Conservation (phyloP, 2,113 vertebrate genomes). For the Coptodon rendalli region DNA sequence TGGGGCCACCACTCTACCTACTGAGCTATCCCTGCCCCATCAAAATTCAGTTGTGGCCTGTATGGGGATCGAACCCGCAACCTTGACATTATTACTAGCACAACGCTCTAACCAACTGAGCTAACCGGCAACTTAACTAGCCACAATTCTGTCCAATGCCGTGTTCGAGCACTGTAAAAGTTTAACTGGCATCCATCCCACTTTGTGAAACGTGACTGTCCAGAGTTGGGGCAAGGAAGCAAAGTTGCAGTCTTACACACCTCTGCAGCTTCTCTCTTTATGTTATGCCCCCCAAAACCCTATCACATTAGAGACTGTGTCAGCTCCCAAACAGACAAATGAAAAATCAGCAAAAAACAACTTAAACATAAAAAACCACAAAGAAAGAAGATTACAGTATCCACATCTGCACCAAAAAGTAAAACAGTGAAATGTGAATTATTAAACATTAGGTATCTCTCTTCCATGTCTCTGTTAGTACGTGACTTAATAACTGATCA, state of each 20-base stretch:
- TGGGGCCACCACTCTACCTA: background rate
- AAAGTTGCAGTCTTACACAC: background rate
- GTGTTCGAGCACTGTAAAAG: background rate
- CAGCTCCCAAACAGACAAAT: background rate
- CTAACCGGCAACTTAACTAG: constrained; percentile 41
- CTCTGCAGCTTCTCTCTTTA: background rate
- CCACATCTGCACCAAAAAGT: background rate
- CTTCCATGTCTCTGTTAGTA: background rate
- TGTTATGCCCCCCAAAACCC: background rate
- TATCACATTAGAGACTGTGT: background rate
- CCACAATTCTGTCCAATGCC: background rate
- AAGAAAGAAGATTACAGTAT: background rate
- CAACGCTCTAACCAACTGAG: constrained; percentile 65
- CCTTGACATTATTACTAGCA: constrained; percentile 73
- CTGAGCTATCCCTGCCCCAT: background rate
- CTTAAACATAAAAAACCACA: background rate
- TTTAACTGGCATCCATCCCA: background rate
- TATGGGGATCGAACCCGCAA: constrained; percentile 71
- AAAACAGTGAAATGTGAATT: background rate
- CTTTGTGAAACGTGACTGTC: background rate
- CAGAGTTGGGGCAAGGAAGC: background rate
- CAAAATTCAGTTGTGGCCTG: constrained; percentile 33
- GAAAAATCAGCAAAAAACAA: background rate
- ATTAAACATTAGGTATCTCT: background rate
- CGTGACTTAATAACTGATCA: background rate